Evolutionary conservation across 2,888 invertebrate species (phyloP), one percentile per base, ranked within the genome.

Genomic region (Ernsta delagoae): DNA sequence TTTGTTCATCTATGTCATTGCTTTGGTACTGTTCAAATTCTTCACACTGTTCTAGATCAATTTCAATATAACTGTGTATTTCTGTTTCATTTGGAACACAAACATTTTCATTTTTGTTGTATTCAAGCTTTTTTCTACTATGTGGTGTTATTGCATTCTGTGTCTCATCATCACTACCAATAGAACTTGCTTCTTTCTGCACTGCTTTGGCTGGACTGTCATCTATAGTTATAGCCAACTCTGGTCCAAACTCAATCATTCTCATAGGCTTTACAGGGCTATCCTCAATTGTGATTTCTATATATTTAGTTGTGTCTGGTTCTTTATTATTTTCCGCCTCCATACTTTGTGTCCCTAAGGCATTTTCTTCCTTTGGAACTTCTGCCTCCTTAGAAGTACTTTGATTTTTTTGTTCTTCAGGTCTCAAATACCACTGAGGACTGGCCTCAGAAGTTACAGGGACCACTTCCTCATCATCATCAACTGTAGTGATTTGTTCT

Each of bases 261-360:
- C 78, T 78, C 8, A 73, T 43, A 67, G 85, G 83, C 76, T 92
- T 92, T 4, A 89, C 75, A 12, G 92, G 92, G 74, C 90, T 93
- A 72, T 92, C 91, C 74, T 93, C 93, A 75, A 93, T 92, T 41
- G 85, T 88, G 31, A 93, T 92, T 83, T 92, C 92, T 65, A 91
- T 82, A 72, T 81, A 82, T 4, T 81, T 80, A 3, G 71, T 65
- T 36, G 70, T 53, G 36, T 84, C 82, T 60, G 91, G 91, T 73
- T 92, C 91, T 73, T 78, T 82, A 76, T 91, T 91, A 74, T 92
- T 92, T 71, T 83, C 74, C 67, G 83, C 74, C 72, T 90, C 63
- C 34, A 57, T 9, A 57, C 43, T 56, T 54, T 5, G 48, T 45
- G 9, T 66, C 59, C 7, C 36, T n/a, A 36, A 56, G 12, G n/a